Evolutionary conservation across 1,140 invertebrate species (phyloP).

Genomic region (Scaptomyza pallida): DNA sequence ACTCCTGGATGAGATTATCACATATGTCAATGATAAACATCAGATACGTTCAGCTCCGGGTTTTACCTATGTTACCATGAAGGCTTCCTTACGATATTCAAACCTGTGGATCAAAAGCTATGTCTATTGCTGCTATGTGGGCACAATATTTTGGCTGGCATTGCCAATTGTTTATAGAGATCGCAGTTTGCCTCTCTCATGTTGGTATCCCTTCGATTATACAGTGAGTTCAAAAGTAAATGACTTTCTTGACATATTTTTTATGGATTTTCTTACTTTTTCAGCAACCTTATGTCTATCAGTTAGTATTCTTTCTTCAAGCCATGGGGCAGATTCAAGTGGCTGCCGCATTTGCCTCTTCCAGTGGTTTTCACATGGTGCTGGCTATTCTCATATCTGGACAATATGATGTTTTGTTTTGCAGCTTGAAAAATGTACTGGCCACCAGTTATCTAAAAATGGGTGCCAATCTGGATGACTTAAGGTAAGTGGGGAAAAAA

Average conservation of each 20-base stretch:
- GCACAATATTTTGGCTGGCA: conserved; percentile 70
- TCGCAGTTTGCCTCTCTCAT: conserved; percentile 67
- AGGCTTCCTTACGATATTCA: conserved; percentile 42
- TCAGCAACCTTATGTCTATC: conserved; percentile 72
- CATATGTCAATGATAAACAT: conserved; percentile 58
- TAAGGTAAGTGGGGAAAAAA: too few relatives aligned
- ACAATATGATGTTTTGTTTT: conserved; percentile 73
- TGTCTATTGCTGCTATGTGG: conserved; percentile 70
- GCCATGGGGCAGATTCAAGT: conserved; percentile 74
- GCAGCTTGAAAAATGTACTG: conserved; percentile 76
- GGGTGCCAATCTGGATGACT: conserved; percentile 33
- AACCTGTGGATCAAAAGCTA: conserved; percentile 68
- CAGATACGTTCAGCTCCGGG: conserved; percentile 55
- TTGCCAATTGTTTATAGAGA: conserved; percentile 71
- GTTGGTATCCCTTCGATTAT: conserved; percentile 81
- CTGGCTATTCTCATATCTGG: conserved; percentile 71
- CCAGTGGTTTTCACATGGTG: conserved; percentile 70
- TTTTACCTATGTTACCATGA: conserved; percentile 70
- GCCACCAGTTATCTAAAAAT: conserved; percentile 64
- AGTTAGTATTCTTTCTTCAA: conserved; percentile 67
- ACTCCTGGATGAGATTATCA: conserved; percentile 47
- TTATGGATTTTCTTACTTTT: neutral
- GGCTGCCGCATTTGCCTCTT: conserved; percentile 64
- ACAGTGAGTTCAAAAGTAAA: conserved; percentile 39
- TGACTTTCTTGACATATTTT: neutral